Evolutionary conservation across 2,797 vertebrate genomes (phyloP).

Genomic region (Cebuella pygmaea): DNA sequence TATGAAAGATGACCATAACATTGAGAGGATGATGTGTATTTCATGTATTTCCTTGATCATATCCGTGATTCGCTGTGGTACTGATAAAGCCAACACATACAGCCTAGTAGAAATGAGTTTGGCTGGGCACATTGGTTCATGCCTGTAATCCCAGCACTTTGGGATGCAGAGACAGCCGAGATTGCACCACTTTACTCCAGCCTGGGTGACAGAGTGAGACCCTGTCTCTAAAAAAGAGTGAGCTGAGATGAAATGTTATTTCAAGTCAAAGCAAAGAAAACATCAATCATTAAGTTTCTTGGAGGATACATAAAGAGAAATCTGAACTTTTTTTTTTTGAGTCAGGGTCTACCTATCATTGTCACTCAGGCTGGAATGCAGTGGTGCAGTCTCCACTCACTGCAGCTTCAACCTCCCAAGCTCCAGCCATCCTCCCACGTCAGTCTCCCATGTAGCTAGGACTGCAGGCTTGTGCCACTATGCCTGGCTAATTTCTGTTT

Average conservation of each 20-base stretch:
- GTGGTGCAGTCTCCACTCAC: no score
- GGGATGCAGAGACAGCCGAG: no score
- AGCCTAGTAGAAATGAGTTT: not conserved
- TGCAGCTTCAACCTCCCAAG: no score
- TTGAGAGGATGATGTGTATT: not conserved
- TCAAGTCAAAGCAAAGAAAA: constrained; percentile 12
- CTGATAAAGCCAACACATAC: not conserved
- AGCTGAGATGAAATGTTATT: not conserved
- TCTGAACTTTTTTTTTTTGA: no score
- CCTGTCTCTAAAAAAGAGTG: not conserved
- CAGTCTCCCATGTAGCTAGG: not conserved
- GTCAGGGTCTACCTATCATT: no score
- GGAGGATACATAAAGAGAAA: not conserved
- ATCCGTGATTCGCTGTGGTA: not conserved
- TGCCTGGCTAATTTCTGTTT: not conserved
- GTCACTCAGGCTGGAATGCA: no score
- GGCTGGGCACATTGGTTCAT: not conserved
- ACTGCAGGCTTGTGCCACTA: not conserved
- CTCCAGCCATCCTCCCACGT: not conserved
- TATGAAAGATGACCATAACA: not conserved
- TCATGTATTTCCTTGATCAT: not conserved
- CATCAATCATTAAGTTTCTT: not conserved
- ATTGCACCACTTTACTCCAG: no score
- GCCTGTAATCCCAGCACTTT: not conserved
- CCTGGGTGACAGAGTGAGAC: no score